These are phyloP conservation scores for Tretioscincus oriximinensis DNA, from an alignment of 2,113 vertebrate genomes.

Conservation along the genomic window DNA sequence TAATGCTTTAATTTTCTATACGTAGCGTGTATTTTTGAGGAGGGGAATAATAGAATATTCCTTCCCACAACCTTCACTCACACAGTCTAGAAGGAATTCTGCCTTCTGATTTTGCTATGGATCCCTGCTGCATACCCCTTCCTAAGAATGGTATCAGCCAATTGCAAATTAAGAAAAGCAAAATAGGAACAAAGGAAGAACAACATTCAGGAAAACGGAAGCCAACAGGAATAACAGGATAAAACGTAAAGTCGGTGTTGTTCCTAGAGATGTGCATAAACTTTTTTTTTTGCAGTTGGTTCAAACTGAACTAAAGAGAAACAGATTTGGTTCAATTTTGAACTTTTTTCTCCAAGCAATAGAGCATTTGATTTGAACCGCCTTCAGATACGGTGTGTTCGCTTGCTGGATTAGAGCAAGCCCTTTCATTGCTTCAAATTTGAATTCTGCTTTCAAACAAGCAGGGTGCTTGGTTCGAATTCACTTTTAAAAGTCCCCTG, in stretches of 20 bases:
- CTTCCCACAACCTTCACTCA: background rate
- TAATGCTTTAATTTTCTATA: background rate
- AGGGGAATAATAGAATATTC: background rate
- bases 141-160: background rate
- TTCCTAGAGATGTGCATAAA: background rate
- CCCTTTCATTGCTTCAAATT: no score
- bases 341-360: no score
- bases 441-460: no score
- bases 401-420: no score
- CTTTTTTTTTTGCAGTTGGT: no score
- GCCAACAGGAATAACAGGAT: background rate
- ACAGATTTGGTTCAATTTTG: no score
- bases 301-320: no score
- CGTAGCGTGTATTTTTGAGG: background rate
- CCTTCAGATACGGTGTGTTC: no score
- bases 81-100: background rate
- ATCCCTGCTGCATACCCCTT: no score
- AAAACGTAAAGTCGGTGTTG: accelerated
- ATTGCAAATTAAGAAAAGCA: background rate
- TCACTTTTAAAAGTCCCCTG: no score
- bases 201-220: conserved; percentile 39
- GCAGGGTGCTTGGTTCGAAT: no score
- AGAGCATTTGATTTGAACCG: no score
- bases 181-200: conserved; percentile 36
- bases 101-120: background rate